These are phyloP conservation scores for Phalacrocorax brasilianus DNA, from an alignment of 2,113 vertebrate species.

Conservation along the genomic window DNA sequence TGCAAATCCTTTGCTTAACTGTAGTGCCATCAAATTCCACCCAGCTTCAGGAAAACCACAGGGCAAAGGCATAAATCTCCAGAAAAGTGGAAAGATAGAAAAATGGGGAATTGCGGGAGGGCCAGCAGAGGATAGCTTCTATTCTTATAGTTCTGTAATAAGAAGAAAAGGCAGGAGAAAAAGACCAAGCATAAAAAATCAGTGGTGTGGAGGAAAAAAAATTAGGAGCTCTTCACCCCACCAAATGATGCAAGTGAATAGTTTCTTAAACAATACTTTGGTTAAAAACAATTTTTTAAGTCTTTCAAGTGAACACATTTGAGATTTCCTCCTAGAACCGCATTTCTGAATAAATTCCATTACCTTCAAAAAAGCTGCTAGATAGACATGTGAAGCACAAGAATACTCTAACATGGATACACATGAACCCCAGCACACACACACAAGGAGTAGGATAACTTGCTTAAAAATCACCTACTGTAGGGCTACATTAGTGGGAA, in stretches of 20 bases:
- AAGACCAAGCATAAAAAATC: not conserved
- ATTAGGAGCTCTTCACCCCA: not conserved
- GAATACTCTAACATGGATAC: rapidly evolving
- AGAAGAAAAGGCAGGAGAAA: not conserved
- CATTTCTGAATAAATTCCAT: not conserved
- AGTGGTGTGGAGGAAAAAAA: not conserved
- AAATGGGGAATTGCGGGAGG: not conserved
- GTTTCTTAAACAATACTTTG: not conserved
- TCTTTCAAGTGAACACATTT: not conserved
- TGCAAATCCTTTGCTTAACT: not conserved
- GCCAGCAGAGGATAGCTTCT: not conserved
- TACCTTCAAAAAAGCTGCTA: not conserved
- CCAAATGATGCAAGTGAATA: not conserved
- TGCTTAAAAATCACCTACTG: not conserved
- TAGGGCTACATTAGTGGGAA: not conserved
- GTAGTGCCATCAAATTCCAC: not conserved
- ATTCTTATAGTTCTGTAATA: not conserved
- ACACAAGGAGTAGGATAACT: not conserved
- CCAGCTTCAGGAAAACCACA: not conserved
- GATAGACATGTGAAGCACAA: not conserved
- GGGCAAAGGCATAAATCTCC: not conserved
- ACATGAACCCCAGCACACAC: not conserved
- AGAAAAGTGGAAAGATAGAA: not conserved
- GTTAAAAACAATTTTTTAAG: not conserved
- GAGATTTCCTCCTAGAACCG: not conserved